Conservation (phyloP, 1,140 invertebrate genomes). For the Sycophaga agraensis region DNA sequence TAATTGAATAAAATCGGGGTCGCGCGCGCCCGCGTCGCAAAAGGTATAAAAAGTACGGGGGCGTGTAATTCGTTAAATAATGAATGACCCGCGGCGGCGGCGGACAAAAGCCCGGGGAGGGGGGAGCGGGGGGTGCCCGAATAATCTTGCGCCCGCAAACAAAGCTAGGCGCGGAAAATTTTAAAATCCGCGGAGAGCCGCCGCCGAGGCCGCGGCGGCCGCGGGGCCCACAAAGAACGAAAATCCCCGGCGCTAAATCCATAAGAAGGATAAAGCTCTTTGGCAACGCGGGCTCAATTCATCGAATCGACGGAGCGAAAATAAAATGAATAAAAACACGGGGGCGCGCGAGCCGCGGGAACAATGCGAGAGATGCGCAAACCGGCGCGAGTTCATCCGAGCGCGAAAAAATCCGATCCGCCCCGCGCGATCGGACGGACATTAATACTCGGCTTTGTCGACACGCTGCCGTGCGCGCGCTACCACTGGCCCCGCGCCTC, state of each 20-base stretch:
- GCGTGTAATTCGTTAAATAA: slow-evolving; percentile 20
- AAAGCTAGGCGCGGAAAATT: slow-evolving; percentile 15
- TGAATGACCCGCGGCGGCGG: neutral
- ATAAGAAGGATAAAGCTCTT: slow-evolving; percentile 13
- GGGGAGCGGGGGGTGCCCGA: neutral
- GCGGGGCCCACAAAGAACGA: slow-evolving; percentile 8
- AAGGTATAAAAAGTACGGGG: neutral
- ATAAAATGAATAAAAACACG: slow-evolving; percentile 5
- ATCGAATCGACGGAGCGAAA: neutral
- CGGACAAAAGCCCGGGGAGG: slow-evolving; percentile 2
- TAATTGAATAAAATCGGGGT: slow-evolving; percentile 1
- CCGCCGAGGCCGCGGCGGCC: no score
- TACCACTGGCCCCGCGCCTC: no score
- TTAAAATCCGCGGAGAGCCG: slow-evolving; percentile 1
- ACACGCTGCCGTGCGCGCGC: no score
- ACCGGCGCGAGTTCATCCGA: no score
- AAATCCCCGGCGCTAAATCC: neutral
- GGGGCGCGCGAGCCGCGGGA: neutral
- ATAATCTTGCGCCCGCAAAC: slow-evolving; percentile 4
- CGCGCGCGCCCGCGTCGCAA: neutral
- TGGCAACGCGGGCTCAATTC: slow-evolving; percentile 5
- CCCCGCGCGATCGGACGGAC: neutral
- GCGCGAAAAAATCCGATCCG: neutral
- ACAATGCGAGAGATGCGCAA: neutral
- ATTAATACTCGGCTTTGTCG: slow-evolving; percentile 1